Evolutionary conservation across 2,113 vertebrate species (phyloP), one percentile per base, ranked within the genome.

Genomic region (Climacteris rufus): DNA sequence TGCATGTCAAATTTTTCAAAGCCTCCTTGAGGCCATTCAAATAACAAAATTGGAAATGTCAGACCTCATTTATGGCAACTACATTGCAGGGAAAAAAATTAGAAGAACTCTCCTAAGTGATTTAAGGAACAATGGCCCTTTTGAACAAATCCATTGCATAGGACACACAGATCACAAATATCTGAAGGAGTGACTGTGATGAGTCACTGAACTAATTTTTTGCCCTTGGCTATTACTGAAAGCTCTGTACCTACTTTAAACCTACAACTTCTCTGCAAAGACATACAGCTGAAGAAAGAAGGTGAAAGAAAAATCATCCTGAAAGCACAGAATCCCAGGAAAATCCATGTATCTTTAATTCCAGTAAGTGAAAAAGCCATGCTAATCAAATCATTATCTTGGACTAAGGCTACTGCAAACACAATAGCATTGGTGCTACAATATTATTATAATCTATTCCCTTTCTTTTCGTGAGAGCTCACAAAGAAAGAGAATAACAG

Each of bases 371-470:
- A 96, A 92, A 93, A 87, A 96, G 78, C 93, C 94, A 94, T 53
- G 72, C 87, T 96, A 93, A 96, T 95, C 89, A 91, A 96, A 97
- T 91, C 77, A 85, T 95, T 95, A 84, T 91, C 81, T 79, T 57
- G 70, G 91, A 78, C 89, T 95, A 94, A 95, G 74, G 90, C 92
- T 96, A 95, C 52, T 52, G 71, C 90, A 96, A 94, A 95, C 92
- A 94, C 76, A 92, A 94, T 83, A 87, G 94, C 76, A 66, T 47
- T 81, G 93, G 95, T 90, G 52, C 95, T 89, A 87, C 95, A 89
- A 94, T 93, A 97, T 97, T 97, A 94, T 96, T 95, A 94, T 77
- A 92, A 92, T 93, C 91, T 95, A 83, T 66, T 96, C 89, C 80
- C 71, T 92, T 96, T 96, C 95, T 95, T 88, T 93, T 83, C 0